phyloP scores from a whole-genome alignment of 2,797 vertebrate species.

The Pseudochromis fuscus region DNA sequence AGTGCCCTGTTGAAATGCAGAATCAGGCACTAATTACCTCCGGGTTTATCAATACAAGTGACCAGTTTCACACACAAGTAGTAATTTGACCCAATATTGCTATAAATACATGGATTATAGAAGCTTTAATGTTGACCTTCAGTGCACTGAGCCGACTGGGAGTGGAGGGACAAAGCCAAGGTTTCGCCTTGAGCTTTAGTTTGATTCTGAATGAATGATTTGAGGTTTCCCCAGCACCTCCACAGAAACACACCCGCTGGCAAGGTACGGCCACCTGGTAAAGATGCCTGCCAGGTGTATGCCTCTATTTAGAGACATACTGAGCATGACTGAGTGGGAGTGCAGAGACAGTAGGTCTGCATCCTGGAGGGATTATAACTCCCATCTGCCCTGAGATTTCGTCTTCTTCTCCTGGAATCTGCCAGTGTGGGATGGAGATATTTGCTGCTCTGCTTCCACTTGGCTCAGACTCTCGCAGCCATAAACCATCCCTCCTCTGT shows the following conservation, averaged over 20 bases:
- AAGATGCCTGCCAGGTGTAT: conserved; percentile 43
- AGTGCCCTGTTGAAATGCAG: too few species aligned
- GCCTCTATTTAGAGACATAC: conserved; percentile 55
- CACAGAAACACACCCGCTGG: neutral
- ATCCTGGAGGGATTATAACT: conserved; percentile 72
- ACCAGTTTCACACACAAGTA: neutral
- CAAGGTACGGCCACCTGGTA: conserved; percentile 30
- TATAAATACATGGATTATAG: neutral
- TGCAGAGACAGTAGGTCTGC: conserved; percentile 39
- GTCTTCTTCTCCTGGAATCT: conserved; percentile 48
- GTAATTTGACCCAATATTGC: neutral
- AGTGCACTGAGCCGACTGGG: neutral
- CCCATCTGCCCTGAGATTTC: conserved; percentile 78
- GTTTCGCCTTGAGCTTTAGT: neutral
- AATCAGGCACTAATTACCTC: too few species aligned
- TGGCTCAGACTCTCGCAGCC: conserved; percentile 54
- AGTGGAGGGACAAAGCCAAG: neutral
- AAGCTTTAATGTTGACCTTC: neutral
- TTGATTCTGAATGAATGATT: neutral
- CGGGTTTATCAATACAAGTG: neutral
- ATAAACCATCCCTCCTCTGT: conserved; percentile 33
- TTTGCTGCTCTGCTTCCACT: conserved; percentile 61
- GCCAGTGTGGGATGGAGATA: conserved; percentile 45
- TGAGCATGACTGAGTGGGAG: conserved; percentile 49
- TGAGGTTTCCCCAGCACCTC: conserved; percentile 12